Evolutionary conservation across 2,113 vertebrate species (phyloP), one percentile per base, ranked within the genome.

Genomic region (Ictidomys tridecemlineatus): DNA sequence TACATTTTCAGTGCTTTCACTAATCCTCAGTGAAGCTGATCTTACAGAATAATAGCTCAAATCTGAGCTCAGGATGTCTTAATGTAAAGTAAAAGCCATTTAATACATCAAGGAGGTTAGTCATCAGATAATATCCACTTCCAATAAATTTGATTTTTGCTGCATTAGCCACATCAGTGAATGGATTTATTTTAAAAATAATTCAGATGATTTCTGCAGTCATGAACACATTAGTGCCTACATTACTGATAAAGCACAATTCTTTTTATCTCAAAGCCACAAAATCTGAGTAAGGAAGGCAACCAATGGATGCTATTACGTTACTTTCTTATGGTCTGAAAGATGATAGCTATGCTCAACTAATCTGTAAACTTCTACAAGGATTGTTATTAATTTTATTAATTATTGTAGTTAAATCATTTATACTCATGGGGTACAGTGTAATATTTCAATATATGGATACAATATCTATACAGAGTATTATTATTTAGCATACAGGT

Each of bases 1-100:
- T n/a, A 34, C 34, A n/a, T n/a, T n/a, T 14, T n/a, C 32, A n/a
- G 34, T 30, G 32, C 34, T n/a, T 70, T 96, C 93, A 96, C 83
- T 97, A 94, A 97, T 95, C 96, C 79, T 76, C 92, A 97, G 45
- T 94, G 95, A 98, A 97, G 95, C 85, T 96, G 96, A 97, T 96
- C 91, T 96, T 98, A 98, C 94, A 96, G 96, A 95, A 97, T 98
- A 98, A 98, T 98, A 98, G 97, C 96, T 95, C 85, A 28, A 97
- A 94, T 98, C 92, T 98, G 93, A 97, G 96, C 93, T 94, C 93
- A 97, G 94, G 94, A 97, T 74, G 95, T 95, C 97, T 95, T 89
- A 94, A 95, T 95, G 93, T 97, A 98, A 97, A 97, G 91, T 93
- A 93, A 96, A 97, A 98, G 92, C 97, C 96, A 95, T 96, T 98